Evolutionary conservation across 2,113 vertebrate genomes (phyloP), one percentile per base, ranked within the genome.

Genomic region (Sterrhoptilus dennistouni): DNA sequence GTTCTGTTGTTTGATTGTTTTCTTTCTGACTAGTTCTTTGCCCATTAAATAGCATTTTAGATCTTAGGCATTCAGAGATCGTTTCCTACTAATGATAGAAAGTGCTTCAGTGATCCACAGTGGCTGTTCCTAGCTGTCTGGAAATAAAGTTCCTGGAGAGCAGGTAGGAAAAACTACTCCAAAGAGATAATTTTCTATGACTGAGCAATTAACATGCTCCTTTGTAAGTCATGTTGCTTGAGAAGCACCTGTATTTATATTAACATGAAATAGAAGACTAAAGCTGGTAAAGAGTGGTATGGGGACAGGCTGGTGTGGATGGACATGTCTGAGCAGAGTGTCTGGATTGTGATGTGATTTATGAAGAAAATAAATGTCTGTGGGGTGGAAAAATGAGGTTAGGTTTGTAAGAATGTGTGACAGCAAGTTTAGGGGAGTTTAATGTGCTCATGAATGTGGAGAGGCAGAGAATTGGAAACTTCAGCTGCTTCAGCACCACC

Each of bases 381-480:
- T 33, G 38, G 12, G 14, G 3, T 75, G 33, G 47, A 38, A 38
- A 71, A 70, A 12, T 42, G 13, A 29, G 9, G 7, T 45, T 56
- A 29, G 18, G 31, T 8, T 42, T 69, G 6, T 79, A 35, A 66
- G 27, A 79, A 60, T 24, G 14, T 54, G 23, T 80, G 49, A 31
- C 27, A 42, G 52, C 29, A 84, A 54, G 16, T 28, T 12, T 15
- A 50, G 20, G 20, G 22, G 10, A 54, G 7, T 44, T 29, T 24
- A 23, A n/a, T 1, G 4, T 40, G 20, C 52, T 66, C 5, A 0
- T 29, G 11, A 33, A 6, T 1, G 1, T 11, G 4, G 29, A 35
- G 25, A 57, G 28, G 9, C 20, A 65, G 21, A 54, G 44, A 86
- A 22, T 4, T 47, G 28, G 33, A 83, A 76, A 60, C 29, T 35